A percentile compares a stretch with the other conserved stretches of the same genome.
Conservation (phyloP, 2,113 vertebrate species). For the Taxidea taxus region DNA sequence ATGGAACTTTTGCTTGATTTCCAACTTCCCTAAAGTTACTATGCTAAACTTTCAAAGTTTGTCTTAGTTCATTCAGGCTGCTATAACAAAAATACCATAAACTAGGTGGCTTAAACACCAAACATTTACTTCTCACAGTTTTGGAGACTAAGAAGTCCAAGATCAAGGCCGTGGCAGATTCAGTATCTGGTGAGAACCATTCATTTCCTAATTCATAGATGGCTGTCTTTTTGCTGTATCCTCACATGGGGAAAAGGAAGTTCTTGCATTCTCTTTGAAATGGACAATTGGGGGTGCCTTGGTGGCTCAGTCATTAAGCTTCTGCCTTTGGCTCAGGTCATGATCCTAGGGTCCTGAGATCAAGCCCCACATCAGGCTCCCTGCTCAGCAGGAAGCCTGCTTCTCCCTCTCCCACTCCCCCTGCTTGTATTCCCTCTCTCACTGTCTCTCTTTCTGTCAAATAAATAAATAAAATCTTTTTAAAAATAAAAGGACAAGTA, state of each 20-base stretch:
- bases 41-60: slow-evolving; percentile 27
- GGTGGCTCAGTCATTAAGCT: too few species aligned
- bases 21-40: slow-evolving; percentile 22
- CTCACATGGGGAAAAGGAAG: not conserved
- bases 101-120: not conserved
- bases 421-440: too few species aligned
- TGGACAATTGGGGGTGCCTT: not conserved
- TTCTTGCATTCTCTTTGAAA: not conserved
- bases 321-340: too few species aligned
- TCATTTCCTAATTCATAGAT: not conserved
- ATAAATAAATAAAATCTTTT: too few species aligned
- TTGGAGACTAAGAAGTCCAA: not conserved
- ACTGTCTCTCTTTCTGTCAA: too few species aligned
- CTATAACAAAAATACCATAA: not conserved
- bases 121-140: not conserved
- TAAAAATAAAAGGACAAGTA: not conserved
- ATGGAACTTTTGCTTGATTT: not conserved
- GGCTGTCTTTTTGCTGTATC: not conserved
- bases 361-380: too few species aligned
- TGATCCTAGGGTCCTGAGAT: too few species aligned
- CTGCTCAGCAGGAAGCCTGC: too few species aligned
- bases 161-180: not conserved
- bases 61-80: not conserved
- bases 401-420: too few species aligned
- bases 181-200: not conserved